phyloP scores from a whole-genome alignment of 2,888 invertebrate species.

The Diarsia mendica region DNA sequence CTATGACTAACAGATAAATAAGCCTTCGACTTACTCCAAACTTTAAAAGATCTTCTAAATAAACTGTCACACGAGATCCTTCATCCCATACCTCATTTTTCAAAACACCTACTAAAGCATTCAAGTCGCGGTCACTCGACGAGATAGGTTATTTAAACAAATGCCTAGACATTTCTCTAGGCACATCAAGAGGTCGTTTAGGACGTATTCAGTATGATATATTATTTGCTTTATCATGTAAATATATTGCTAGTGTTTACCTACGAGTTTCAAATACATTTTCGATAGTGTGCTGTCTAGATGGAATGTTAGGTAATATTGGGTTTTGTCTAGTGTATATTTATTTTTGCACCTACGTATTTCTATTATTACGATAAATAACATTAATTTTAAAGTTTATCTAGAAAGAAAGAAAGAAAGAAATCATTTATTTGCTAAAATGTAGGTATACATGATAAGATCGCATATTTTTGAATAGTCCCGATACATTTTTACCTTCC shows the following conservation, averaged over 20 bases:
- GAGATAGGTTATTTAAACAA: constrained; percentile 58
- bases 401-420: too few species aligned
- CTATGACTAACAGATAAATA: neutral
- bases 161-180: constrained; percentile 58
- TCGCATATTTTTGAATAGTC: too few species aligned
- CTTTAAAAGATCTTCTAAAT: neutral
- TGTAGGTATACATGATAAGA: too few species aligned
- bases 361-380: neutral
- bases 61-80: neutral
- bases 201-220: constrained; percentile 19
- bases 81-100: constrained; percentile 10
- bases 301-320: constrained; percentile 1
- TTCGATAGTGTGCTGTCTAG: constrained; percentile 14
- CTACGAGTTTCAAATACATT: constrained; percentile 11
- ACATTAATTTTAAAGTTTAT: neutral
- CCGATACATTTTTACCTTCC: too few species aligned
- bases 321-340: neutral
- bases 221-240: constrained; percentile 26
- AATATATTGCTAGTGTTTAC: constrained; percentile 38
- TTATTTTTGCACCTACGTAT: neutral
- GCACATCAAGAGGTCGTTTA: constrained; percentile 12
- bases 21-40: neutral
- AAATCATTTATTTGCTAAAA: too few species aligned
- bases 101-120: constrained; percentile 51
- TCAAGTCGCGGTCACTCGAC: constrained; percentile 60